A percentile compares a stretch with the other conserved stretches of the same genome.
phyloP scores from a whole-genome alignment of 2,888 invertebrate species.

The Eristalinus sepulchralis region DNA sequence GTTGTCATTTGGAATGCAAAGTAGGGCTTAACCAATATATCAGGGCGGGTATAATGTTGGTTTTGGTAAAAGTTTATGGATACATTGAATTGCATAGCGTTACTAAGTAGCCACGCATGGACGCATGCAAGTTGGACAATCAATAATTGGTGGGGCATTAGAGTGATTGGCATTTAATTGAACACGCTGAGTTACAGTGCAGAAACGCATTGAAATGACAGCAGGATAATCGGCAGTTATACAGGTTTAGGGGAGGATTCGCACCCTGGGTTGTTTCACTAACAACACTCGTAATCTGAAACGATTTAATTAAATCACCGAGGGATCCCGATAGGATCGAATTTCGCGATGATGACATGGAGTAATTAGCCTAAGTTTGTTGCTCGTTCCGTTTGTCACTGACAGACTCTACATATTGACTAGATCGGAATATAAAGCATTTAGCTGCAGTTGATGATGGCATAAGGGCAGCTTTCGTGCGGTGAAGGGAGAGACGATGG shows the following conservation, averaged over 20 bases:
- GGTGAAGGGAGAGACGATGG: too few species aligned
- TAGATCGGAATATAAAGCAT: too few species aligned
- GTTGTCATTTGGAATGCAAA: conserved; percentile 38
- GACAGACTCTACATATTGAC: not conserved
- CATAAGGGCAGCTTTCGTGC: too few species aligned
- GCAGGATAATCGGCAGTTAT: not conserved
- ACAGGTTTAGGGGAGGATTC: not conserved
- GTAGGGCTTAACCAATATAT: conserved; percentile 25
- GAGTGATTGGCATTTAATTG: conserved; percentile 4
- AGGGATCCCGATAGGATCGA: not conserved
- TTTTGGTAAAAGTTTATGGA: conserved; percentile 10
- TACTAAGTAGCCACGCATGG: conserved; percentile 9
- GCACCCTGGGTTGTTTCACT: not conserved
- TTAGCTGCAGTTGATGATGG: too few species aligned
- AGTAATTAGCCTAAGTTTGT: not conserved
- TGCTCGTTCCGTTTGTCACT: not conserved
- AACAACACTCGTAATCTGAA: not conserved
- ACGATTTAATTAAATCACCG: not conserved
- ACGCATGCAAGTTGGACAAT: conserved; percentile 12
- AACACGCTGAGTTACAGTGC: not conserved
- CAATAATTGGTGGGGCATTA: conserved; percentile 21
- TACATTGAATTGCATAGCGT: conserved; percentile 19
- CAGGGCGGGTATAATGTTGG: not conserved
- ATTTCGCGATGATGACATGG: not conserved
- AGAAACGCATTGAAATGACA: not conserved